Conservation (phyloP, 2,888 invertebrate genomes). For the Ochropacha duplaris region DNA sequence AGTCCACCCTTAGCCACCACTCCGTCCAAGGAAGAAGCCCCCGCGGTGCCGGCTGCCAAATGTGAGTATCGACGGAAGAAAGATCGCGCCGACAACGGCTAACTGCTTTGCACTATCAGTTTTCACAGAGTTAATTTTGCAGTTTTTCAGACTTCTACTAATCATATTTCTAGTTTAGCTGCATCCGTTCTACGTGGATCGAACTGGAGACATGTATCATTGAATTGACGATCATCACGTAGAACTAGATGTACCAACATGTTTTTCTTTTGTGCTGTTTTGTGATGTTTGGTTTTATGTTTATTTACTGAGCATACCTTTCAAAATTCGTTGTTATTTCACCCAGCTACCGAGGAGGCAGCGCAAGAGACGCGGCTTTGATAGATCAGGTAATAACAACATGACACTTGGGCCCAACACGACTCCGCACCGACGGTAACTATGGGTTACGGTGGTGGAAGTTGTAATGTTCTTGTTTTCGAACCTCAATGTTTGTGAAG, state of each 20-base stretch:
- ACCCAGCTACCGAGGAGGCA: constrained; percentile 83
- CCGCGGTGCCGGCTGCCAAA: constrained; percentile 63
- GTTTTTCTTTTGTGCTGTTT: constrained; percentile 77
- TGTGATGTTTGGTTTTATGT: constrained; percentile 80
- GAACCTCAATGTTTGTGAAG: constrained; percentile 26
- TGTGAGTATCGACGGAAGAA: constrained; percentile 57
- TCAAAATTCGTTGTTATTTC: constrained; percentile 82
- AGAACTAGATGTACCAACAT: constrained; percentile 52
- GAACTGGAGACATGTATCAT: constrained; percentile 17
- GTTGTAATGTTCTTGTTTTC: constrained; percentile 21
- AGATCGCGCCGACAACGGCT: constrained; percentile 34
- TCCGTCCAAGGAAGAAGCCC: constrained; percentile 66
- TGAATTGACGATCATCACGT: constrained; percentile 27
- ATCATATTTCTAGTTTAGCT: constrained; percentile 61
- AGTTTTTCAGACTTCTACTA: constrained; percentile 75
- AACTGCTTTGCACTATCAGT: constrained; percentile 75
- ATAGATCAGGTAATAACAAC: constrained; percentile 81
- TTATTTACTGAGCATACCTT: constrained; percentile 76
- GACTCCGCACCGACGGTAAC: constrained; percentile 41
- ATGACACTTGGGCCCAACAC: constrained; percentile 72
- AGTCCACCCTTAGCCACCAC: constrained; percentile 73
- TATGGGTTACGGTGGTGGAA: constrained; percentile 43
- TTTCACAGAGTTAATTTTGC: constrained; percentile 78
- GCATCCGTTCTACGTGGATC: constrained; percentile 58
- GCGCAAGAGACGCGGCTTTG: constrained; percentile 83